A percentile compares a stretch with the other conserved stretches of the same genome.
Evolutionary conservation across 1,140 invertebrate species (phyloP).

Genomic region (Popillia japonica): DNA sequence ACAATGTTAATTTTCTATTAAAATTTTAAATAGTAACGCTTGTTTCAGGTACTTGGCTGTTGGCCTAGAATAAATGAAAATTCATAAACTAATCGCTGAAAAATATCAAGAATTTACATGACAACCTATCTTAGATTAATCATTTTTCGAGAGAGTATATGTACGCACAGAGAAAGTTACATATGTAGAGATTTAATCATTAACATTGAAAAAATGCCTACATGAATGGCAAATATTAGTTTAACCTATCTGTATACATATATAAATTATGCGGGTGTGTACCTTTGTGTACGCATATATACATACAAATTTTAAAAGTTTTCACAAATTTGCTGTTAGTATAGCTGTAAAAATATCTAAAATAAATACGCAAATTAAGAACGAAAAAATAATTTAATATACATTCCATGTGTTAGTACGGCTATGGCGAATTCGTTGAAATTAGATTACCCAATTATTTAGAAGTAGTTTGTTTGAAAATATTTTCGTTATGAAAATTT

Average conservation of each 20-base stretch:
- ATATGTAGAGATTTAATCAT: conserved; percentile 31
- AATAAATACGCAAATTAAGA: conserved; percentile 12
- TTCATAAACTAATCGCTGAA: not conserved
- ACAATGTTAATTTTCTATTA: too few relatives aligned
- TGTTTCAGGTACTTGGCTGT: too few relatives aligned
- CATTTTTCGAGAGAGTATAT: not conserved
- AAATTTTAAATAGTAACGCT: too few relatives aligned
- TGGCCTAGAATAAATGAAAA: too few relatives aligned
- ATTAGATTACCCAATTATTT: not conserved
- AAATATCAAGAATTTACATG: conserved; percentile 2
- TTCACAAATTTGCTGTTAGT: conserved; percentile 1
- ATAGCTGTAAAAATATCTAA: conserved; percentile 14
- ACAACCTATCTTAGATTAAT: conserved; percentile 8
- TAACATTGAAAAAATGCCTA: conserved; percentile 29
- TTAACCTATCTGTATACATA: conserved; percentile 19
- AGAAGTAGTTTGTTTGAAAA: not conserved
- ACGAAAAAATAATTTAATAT: not conserved
- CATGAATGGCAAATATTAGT: conserved; percentile 15
- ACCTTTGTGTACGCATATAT: too few relatives aligned
- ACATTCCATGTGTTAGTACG: not conserved
- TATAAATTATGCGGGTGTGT: not conserved
- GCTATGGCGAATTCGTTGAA: not conserved
- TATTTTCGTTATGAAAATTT: too few relatives aligned
- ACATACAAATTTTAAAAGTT: not conserved
- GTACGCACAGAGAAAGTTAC: conserved; percentile 11